A percentile compares a stretch with the other conserved stretches of the same genome.
These are phyloP conservation scores for Naja naja DNA, from an alignment of 2,113 vertebrate species.

Conservation along the genomic window DNA sequence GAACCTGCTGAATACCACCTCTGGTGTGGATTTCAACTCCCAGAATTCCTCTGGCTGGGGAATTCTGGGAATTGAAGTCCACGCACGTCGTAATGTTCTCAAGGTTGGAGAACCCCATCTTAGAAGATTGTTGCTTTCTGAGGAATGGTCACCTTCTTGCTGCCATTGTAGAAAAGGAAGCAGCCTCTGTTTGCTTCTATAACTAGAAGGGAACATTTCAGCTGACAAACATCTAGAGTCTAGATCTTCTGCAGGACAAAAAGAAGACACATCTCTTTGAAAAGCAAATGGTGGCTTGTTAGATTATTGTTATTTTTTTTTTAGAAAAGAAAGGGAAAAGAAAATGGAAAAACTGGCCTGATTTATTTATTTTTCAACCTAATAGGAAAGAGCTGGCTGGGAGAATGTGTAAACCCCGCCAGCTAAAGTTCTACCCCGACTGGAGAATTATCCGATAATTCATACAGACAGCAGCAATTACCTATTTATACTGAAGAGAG, in stretches of 20 bases:
- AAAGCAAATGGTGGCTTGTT: neutral
- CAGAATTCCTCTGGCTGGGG: too few relatives aligned
- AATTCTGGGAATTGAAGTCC: too few relatives aligned
- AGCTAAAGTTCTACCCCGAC: slow-evolving; percentile 39
- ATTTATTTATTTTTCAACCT: neutral
- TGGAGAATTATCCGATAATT: slow-evolving; percentile 16
- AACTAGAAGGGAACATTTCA: neutral
- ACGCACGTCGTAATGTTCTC: too few relatives aligned
- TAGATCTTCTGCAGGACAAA: neutral
- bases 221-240: neutral
- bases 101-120: too few relatives aligned
- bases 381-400: slow-evolving; percentile 17
- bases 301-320: neutral
- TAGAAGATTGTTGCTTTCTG: neutral
- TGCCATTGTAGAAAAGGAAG: neutral
- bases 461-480: slow-evolving; percentile 27
- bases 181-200: neutral
- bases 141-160: neutral
- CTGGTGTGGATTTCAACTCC: too few relatives aligned
- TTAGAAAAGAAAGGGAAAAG: neutral
- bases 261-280: neutral
- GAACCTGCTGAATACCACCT: too few relatives aligned
- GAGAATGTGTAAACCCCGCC: slow-evolving; percentile 18
- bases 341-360: neutral
- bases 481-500: slow-evolving; percentile 34